These are phyloP conservation scores for Drosophila melanogaster DNA, from an alignment of 1,140 invertebrate genomes.

Conservation along the genomic window DNA sequence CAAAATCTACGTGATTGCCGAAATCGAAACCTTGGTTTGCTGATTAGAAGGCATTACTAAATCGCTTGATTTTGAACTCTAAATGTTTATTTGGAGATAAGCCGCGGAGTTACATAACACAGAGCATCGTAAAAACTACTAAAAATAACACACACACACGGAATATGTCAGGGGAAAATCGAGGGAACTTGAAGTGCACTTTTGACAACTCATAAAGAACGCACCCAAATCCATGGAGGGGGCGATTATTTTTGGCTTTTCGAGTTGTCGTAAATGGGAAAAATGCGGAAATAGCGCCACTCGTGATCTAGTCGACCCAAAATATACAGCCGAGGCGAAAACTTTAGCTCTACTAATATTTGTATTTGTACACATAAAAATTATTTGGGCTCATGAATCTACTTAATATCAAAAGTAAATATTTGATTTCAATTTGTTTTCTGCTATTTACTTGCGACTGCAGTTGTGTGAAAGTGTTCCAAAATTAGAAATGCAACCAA, in stretches of 20 bases:
- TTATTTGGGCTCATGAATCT: neutral
- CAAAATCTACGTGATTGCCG: neutral
- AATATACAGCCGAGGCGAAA: conserved; percentile 6
- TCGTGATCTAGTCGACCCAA: conserved; percentile 15
- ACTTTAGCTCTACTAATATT: neutral
- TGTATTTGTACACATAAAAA: neutral
- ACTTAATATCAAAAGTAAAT: too few species aligned
- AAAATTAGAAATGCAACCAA: conserved; percentile 22
- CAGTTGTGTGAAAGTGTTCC: conserved; percentile 10
- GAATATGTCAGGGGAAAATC: conserved; percentile 28
- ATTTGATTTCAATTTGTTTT: too few species aligned
- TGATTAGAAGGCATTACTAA: conserved; percentile 14
- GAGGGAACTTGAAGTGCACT: conserved; percentile 38
- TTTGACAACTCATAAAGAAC: conserved; percentile 55
- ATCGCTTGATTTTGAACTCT: conserved; percentile 18
- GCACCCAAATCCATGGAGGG: conserved; percentile 17
- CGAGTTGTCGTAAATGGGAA: conserved; percentile 38
- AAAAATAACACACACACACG: conserved; percentile 11
- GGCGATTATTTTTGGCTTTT: conserved; percentile 50
- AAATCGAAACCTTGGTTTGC: conserved; percentile 12
- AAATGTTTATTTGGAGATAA: conserved; percentile 21
- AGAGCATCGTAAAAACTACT: conserved; percentile 17
- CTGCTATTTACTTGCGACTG: neutral
- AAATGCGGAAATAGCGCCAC: conserved; percentile 47
- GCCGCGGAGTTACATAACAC: conserved; percentile 34